Evolutionary conservation across 2,797 vertebrate species (phyloP).

Genomic region (Phataginus tricuspis): DNA sequence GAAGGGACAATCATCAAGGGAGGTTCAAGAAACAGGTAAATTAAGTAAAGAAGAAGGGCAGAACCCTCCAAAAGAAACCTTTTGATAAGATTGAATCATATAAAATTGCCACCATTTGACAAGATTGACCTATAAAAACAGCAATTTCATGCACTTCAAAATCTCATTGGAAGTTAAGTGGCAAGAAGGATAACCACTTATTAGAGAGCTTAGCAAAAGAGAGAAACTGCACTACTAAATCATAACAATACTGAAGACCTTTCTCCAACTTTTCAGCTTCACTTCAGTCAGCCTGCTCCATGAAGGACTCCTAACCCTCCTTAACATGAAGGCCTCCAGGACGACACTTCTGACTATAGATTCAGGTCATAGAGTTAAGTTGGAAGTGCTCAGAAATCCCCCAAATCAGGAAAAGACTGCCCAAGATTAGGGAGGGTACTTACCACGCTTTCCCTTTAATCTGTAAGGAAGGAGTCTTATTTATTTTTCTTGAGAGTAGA

Average conservation of each 20-base stretch:
- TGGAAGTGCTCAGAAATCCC: background rate
- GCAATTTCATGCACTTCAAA: background rate
- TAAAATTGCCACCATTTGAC: background rate
- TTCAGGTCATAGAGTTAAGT: background rate
- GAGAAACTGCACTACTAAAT: background rate
- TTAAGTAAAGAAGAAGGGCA: background rate
- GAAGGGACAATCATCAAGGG: background rate
- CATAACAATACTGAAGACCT: background rate
- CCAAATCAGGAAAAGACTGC: background rate
- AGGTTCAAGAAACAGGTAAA: background rate
- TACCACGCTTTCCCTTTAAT: background rate
- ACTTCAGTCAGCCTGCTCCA: background rate
- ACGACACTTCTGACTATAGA: background rate
- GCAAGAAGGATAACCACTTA: background rate
- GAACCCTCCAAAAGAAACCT: background rate
- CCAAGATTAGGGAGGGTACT: background rate
- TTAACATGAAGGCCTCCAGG: background rate
- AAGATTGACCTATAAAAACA: background rate
- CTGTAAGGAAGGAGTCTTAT: background rate
- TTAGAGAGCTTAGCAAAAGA: background rate
- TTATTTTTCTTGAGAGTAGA: slow-evolving; percentile 26
- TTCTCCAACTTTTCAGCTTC: background rate
- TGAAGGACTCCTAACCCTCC: background rate
- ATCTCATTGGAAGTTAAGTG: background rate
- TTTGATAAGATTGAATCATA: background rate